Evolutionary conservation across 2,113 vertebrate genomes (phyloP).

Genomic region (Trichechus manatus): DNA sequence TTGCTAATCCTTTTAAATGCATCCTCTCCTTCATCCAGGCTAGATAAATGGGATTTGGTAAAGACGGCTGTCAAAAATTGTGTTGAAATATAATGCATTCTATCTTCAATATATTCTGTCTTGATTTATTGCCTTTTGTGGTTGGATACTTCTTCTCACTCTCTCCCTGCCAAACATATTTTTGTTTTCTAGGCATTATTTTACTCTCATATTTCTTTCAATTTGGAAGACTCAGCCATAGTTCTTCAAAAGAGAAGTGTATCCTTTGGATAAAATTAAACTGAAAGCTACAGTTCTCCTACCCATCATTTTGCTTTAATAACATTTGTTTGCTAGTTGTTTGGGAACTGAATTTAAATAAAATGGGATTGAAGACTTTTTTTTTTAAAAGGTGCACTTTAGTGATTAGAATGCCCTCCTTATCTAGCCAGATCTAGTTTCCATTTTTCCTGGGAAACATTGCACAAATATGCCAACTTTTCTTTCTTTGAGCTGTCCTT

Average conservation of each 20-base stretch:
- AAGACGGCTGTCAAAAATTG: background rate
- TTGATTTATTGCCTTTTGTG: background rate
- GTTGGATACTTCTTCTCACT: background rate
- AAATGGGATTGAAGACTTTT: background rate
- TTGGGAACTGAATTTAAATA: background rate
- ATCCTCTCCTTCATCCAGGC: background rate
- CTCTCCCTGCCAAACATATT: background rate
- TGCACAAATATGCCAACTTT: background rate
- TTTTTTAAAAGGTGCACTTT: background rate
- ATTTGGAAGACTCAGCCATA: background rate
- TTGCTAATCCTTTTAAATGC: background rate
- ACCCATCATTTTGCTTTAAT: background rate
- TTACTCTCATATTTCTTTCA: conserved; percentile 23
- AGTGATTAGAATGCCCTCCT: background rate
- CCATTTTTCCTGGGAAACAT: background rate
- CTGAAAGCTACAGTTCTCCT: background rate
- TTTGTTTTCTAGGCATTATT: background rate
- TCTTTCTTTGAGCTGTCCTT: background rate
- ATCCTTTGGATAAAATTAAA: conserved; percentile 4
- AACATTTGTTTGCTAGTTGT: background rate
- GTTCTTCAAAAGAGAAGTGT: background rate
- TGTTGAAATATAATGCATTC: background rate
- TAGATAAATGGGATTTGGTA: background rate
- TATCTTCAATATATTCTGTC: background rate
- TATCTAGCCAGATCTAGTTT: background rate